A percentile compares a stretch with the other conserved stretches of the same genome.
phyloP scores from a whole-genome alignment of 1,140 invertebrate species.

The Pinna nobilis region DNA sequence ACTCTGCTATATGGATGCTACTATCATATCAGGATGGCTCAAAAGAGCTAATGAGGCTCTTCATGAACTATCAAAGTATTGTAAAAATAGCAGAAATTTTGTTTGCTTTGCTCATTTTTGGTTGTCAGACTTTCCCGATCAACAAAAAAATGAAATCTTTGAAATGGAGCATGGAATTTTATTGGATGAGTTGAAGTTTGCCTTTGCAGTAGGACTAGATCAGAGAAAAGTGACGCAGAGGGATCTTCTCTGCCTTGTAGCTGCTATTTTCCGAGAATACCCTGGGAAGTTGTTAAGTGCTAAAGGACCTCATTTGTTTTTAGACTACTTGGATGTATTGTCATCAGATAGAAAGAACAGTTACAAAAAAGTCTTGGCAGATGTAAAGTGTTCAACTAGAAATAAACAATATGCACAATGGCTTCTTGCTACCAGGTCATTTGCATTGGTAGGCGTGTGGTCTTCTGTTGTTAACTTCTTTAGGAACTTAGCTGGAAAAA shows the following conservation, averaged over 20 bases:
- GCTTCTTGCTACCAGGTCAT: conserved; percentile 69
- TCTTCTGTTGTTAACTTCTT: conserved; percentile 71
- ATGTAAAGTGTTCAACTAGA: conserved; percentile 71
- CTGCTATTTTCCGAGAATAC: conserved; percentile 72
- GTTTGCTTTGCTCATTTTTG: conserved; percentile 74
- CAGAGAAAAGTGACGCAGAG: conserved; percentile 58
- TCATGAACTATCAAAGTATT: conserved; percentile 59
- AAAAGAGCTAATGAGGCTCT: conserved; percentile 66
- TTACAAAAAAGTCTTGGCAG: conserved; percentile 69
- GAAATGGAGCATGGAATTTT: conserved; percentile 71
- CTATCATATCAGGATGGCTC: conserved; percentile 72
- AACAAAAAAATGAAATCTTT: conserved; percentile 69
- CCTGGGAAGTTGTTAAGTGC: conserved; percentile 65
- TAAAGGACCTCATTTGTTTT: conserved; percentile 67
- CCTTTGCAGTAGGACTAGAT: conserved; percentile 69
- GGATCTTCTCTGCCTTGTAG: conserved; percentile 64
- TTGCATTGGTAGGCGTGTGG: conserved; percentile 72
- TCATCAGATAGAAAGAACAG: conserved; percentile 65
- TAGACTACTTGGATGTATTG: conserved; percentile 71
- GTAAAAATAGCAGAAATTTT: conserved; percentile 67
- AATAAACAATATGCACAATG: conserved; percentile 73
- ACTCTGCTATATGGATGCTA: conserved; percentile 69
- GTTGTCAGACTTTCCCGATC: conserved; percentile 69
- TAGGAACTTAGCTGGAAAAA: conserved; percentile 55
- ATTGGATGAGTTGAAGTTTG: conserved; percentile 68